Percentiles rank a stretch among this genome's conserved stretches.
Conservation (phyloP, 92 coral and sea anemone genomes). For the Blastomussa wellsi region DNA sequence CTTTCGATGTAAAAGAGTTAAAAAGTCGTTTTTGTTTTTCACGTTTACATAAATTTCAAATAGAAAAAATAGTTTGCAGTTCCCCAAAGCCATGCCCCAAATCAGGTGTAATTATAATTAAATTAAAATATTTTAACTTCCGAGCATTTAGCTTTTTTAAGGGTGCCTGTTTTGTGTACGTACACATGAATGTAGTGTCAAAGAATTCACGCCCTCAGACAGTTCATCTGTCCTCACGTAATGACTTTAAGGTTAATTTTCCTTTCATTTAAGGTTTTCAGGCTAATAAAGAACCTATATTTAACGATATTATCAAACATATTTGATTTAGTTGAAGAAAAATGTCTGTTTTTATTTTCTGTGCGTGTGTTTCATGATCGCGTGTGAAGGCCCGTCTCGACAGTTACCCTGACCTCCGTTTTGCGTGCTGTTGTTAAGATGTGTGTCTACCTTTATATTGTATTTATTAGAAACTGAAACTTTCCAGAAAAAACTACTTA, state of each 20-base stretch:
- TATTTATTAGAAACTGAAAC: conserved; percentile 40
- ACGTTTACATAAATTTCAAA: not conserved
- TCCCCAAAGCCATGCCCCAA: not conserved
- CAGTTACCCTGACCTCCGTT: conserved; percentile 29
- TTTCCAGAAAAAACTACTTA: conserved; percentile 52
- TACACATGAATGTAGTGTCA: conserved; percentile 38
- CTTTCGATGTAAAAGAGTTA: not conserved
- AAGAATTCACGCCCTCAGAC: conserved; percentile 42
- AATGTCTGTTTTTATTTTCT: not conserved
- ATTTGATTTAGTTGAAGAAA: conserved; percentile 12
- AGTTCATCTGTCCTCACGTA: conserved; percentile 42
- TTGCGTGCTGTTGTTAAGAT: conserved; percentile 27
- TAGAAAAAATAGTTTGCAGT: conserved; percentile 4
- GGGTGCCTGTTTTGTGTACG: conserved; percentile 38
- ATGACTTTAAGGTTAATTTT: conserved; percentile 31
- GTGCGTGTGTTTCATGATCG: conserved; percentile 19
- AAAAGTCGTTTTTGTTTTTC: not conserved
- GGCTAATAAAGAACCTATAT: not conserved
- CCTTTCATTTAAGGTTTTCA: conserved; percentile 5
- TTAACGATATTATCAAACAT: not conserved
- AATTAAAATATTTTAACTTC: conserved; percentile 40
- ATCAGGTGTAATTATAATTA: conserved; percentile 40
- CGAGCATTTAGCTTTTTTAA: conserved; percentile 28
- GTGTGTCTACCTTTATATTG: conserved; percentile 28
- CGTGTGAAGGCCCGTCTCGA: conserved; percentile 35